Evolutionary conservation across 2,113 vertebrate species (phyloP).

Genomic region (Nesogale talazaci): DNA sequence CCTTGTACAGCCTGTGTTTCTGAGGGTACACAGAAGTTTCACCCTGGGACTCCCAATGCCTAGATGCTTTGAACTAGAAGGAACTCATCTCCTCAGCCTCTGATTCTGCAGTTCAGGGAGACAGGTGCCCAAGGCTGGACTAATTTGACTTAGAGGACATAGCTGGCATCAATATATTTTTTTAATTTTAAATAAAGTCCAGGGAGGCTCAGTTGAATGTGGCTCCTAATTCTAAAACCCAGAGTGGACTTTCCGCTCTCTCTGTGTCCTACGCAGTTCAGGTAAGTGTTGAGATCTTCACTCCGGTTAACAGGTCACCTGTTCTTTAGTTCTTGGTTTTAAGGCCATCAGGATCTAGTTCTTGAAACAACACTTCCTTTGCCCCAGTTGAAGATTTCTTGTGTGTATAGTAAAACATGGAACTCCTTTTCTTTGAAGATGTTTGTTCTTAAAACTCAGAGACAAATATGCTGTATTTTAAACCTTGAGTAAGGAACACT

Average conservation of each 20-base stretch:
- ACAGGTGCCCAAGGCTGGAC: not conserved
- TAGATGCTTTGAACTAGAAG: not conserved
- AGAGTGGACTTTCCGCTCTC: not conserved
- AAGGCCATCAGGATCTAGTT: not conserved
- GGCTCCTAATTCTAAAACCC: constrained; percentile 40
- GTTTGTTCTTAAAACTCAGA: constrained; percentile 37
- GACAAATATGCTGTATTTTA: not conserved
- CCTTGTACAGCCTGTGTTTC: not conserved
- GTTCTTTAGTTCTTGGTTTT: constrained; percentile 13
- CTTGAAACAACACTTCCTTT: constrained; percentile 7
- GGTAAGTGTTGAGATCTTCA: not conserved
- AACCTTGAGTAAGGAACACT: constrained; percentile 5
- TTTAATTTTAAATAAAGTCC: constrained; percentile 10
- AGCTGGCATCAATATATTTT: not conserved
- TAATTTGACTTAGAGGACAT: not conserved
- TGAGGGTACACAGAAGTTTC: not conserved
- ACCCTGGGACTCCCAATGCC: not conserved
- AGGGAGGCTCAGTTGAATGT: not conserved
- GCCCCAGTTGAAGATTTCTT: constrained; percentile 38
- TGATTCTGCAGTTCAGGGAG: constrained; percentile 11
- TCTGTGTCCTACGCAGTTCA: constrained; percentile 4
- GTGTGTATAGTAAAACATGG: constrained; percentile 1
- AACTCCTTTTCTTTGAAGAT: constrained; percentile 5
- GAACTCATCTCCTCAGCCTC: not conserved
- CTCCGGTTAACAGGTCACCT: not conserved